phyloP scores from a whole-genome alignment of 2,888 invertebrate genomes.

The Laothoe populi region DNA sequence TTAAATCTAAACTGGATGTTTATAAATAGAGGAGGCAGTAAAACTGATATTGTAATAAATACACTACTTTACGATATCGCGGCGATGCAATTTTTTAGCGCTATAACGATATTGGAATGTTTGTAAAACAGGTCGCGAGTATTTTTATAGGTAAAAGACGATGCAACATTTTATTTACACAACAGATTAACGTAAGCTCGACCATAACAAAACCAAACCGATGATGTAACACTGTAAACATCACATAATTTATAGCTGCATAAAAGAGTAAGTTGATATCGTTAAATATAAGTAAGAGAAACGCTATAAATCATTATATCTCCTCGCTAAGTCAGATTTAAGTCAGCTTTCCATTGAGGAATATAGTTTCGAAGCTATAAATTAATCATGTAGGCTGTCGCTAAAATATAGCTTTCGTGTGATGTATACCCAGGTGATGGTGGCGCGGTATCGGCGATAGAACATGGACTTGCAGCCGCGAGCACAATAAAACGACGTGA shows the following conservation, averaged over 20 bases:
- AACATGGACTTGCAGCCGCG: constrained; percentile 63
- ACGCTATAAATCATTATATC: constrained; percentile 79
- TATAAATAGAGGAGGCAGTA: constrained; percentile 55
- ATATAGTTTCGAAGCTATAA: constrained; percentile 77
- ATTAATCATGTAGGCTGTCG: constrained; percentile 84
- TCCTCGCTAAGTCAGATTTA: constrained; percentile 71
- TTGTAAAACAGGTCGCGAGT: constrained; percentile 26
- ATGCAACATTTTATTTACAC: constrained; percentile 8
- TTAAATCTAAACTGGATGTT: constrained; percentile 50
- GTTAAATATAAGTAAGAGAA: constrained; percentile 48
- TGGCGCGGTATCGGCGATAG: constrained; percentile 68
- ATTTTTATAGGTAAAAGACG: constrained; percentile 7
- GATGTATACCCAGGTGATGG: constrained; percentile 61
- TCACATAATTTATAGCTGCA: constrained; percentile 18
- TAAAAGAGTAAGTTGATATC: constrained; percentile 22
- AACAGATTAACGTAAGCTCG: constrained; percentile 1
- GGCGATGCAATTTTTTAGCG: constrained; percentile 41
- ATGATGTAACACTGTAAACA: constrained; percentile 12
- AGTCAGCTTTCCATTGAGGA: constrained; percentile 62
- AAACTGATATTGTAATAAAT: constrained; percentile 50
- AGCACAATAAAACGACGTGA: constrained; percentile 67
- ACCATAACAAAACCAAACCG: constrained; percentile 14
- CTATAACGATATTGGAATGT: constrained; percentile 29
- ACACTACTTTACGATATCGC: constrained; percentile 41
- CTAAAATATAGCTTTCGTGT: constrained; percentile 79